These are phyloP conservation scores for Salpingus planirostris DNA, from an alignment of 2,888 invertebrate species.

Conservation along the genomic window DNA sequence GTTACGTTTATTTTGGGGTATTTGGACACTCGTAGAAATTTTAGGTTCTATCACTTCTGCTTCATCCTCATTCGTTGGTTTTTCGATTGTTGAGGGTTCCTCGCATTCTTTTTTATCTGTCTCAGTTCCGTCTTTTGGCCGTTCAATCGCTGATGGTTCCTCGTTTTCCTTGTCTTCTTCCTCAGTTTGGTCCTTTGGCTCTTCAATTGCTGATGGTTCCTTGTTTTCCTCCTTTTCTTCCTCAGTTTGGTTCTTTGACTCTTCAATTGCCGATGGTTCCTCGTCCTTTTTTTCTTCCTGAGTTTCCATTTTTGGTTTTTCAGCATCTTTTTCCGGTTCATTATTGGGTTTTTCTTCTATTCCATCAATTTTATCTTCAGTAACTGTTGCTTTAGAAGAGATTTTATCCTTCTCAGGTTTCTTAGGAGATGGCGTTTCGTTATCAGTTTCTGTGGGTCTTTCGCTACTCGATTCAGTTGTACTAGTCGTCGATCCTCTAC, in stretches of 20 bases:
- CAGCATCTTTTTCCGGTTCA: too few relatives aligned
- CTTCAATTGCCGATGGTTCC: neutral
- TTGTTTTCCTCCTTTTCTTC: neutral
- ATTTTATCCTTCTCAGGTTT: too few relatives aligned
- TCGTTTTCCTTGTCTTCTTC: neutral
- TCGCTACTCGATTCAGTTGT: constrained; percentile 27
- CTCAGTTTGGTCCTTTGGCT: constrained; percentile 1
- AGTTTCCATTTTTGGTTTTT: too few relatives aligned
- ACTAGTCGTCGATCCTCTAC: constrained; percentile 21
- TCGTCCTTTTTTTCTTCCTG: neutral
- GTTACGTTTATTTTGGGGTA: constrained; percentile 30
- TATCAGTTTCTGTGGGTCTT: constrained; percentile 13
- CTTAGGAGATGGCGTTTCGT: too few relatives aligned
- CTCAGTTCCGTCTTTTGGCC: neutral
- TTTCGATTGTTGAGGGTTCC: neutral
- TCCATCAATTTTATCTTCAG: neutral
- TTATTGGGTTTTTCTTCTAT: too few relatives aligned
- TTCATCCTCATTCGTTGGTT: constrained; percentile 7
- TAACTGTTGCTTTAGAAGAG: too few relatives aligned
- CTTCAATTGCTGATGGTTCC: constrained; percentile 1
- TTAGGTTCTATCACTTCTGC: constrained; percentile 14
- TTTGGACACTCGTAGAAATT: constrained; percentile 31
- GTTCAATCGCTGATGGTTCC: too few relatives aligned
- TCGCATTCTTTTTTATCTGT: neutral
- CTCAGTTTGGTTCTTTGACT: neutral